Percentiles rank a stretch among this genome's conserved stretches.
These are phyloP conservation scores for Globodera rostochiensis DNA, from an alignment of 1,140 invertebrate genomes.

Conservation along the genomic window DNA sequence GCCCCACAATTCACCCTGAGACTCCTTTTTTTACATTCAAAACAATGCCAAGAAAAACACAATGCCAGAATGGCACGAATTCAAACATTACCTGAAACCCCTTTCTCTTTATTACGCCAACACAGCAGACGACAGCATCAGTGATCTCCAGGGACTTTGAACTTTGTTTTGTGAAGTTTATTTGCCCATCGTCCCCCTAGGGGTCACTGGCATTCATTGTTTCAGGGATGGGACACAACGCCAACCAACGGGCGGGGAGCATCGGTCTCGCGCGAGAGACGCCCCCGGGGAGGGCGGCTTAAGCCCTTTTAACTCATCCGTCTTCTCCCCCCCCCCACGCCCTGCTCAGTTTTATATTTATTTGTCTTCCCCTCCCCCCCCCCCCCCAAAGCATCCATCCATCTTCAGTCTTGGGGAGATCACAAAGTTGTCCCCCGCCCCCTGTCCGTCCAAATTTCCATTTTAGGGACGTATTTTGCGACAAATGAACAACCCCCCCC, in stretches of 20 bases:
- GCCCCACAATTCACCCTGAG: no score
- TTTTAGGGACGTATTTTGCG: no score
- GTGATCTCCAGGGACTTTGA: neutral
- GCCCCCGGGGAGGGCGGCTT: neutral
- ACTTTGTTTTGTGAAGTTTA: neutral
- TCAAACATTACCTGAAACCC: no score
- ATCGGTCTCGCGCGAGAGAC: neutral
- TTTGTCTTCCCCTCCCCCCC: neutral
- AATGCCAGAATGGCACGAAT: no score
- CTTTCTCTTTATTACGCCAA: no score
- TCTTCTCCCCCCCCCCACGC: neutral
- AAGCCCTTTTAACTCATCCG: slow-evolving; percentile 1
- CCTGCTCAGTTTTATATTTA: neutral
- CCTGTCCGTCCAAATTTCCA: no score
- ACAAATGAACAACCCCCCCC: no score
- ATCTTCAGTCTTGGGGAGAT: neutral
- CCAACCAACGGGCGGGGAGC: neutral
- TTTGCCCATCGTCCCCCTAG: neutral
- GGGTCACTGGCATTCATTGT: neutral
- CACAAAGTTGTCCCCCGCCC: neutral
- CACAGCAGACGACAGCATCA: no score
- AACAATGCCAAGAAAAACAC: no score
- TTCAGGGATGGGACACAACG: neutral
- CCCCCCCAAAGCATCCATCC: neutral
- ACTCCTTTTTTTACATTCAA: no score